Percentiles rank a stretch among this genome's conserved stretches.
These are phyloP conservation scores for Candoia aspera DNA, from an alignment of 2,113 vertebrate species.

Conservation along the genomic window DNA sequence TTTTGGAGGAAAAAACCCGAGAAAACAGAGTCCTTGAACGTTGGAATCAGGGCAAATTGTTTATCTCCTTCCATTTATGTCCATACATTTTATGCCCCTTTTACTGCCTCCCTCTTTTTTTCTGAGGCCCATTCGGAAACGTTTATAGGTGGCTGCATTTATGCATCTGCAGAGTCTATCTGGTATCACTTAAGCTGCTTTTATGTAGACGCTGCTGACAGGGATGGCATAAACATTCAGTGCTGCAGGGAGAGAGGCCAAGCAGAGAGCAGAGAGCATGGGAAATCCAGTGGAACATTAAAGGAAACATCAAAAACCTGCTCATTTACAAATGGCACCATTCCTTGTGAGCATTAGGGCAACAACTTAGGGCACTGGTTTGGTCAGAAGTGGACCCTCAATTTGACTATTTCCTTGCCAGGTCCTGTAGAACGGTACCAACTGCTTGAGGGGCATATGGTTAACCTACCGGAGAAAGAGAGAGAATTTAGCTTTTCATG, in stretches of 20 bases:
- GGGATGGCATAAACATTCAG: conserved; percentile 30
- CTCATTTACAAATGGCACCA: background rate
- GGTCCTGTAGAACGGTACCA: background rate
- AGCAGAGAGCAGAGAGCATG: conserved; percentile 1
- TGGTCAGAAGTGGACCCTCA: background rate
- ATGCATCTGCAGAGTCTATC: conserved; percentile 16
- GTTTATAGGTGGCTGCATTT: conserved; percentile 1
- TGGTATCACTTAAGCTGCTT: conserved; percentile 43
- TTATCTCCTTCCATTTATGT: background rate
- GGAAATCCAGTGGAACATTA: background rate
- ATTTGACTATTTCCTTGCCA: background rate
- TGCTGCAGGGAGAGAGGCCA: conserved; percentile 16
- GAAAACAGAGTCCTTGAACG: background rate
- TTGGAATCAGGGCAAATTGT: background rate
- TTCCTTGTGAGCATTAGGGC: background rate
- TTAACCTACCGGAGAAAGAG: background rate
- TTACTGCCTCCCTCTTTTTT: background rate
- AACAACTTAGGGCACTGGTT: background rate
- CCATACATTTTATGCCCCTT: background rate
- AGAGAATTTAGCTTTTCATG: background rate
- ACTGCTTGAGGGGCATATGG: background rate
- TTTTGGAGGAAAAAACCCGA: background rate
- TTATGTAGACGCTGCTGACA: conserved; percentile 26
- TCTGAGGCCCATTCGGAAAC: conserved; percentile 6
- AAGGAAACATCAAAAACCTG: background rate